Conservation (phyloP, 1,140 invertebrate genomes). For the Mamestra configurata region DNA sequence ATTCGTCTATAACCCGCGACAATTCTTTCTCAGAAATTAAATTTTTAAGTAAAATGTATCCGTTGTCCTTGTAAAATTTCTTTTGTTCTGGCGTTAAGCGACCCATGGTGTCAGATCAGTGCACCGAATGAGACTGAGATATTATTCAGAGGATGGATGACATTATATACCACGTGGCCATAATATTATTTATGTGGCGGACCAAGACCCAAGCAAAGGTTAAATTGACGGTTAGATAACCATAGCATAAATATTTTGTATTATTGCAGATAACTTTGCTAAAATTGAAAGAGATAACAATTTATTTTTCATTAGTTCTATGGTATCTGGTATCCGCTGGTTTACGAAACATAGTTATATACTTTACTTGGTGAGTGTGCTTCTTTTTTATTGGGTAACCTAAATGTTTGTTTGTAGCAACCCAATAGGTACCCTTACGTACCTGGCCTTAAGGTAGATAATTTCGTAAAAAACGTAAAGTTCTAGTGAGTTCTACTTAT, state of each 20-base stretch:
- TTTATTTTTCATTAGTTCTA: background rate
- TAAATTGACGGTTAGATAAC: background rate
- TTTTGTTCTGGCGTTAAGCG: constrained; percentile 66
- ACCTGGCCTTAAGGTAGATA: too few species aligned
- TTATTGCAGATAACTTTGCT: background rate
- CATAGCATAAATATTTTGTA: constrained; percentile 10
- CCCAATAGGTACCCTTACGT: too few species aligned
- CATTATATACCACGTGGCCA: background rate
- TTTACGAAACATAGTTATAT: too few species aligned
- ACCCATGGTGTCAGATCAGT: constrained; percentile 49
- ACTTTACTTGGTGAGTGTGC: too few species aligned
- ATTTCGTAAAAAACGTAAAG: too few species aligned
- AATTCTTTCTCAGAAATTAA: constrained; percentile 64
- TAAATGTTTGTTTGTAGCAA: too few species aligned
- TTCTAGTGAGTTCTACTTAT: too few species aligned
- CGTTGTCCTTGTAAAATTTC: constrained; percentile 75
- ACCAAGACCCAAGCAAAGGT: background rate
- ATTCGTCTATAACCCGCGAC: constrained; percentile 62
- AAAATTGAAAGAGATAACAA: background rate
- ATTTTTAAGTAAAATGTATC: constrained; percentile 69
- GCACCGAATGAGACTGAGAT: background rate
- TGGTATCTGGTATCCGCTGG: background rate
- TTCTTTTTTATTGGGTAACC: too few species aligned
- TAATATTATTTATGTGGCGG: background rate
- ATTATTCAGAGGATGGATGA: background rate